Conservation (phyloP, 1,140 invertebrate species). For the Bilobella aurantiaca region DNA sequence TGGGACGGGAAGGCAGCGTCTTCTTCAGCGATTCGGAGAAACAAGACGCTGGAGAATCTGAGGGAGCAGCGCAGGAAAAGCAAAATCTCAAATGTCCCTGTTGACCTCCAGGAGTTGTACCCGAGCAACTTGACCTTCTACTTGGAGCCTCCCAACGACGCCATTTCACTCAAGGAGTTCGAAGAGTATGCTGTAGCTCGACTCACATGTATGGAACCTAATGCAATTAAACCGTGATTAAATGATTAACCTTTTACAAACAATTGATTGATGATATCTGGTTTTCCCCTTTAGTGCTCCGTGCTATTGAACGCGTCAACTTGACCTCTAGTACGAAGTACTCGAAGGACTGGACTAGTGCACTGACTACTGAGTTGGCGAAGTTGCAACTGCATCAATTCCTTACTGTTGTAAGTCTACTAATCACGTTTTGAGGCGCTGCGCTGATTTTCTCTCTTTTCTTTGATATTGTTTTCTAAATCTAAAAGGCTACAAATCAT, state of each 20-base stretch:
- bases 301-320: slow-evolving; percentile 59
- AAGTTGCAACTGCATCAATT: slow-evolving; percentile 7
- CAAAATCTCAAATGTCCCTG: background rate
- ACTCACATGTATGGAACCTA: slow-evolving; percentile 51
- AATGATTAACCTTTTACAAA: background rate
- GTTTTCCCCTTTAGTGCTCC: slow-evolving; percentile 47
- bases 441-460: background rate
- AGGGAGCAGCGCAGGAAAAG: background rate
- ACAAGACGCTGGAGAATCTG: too few species aligned
- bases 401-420: slow-evolving; percentile 43
- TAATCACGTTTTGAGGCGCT: background rate
- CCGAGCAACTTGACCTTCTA: slow-evolving; percentile 70
- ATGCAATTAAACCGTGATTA: background rate
- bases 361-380: background rate
- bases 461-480: too few species aligned
- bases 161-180: slow-evolving; percentile 70
- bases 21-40: too few species aligned
- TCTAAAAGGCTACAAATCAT: background rate
- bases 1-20: too few species aligned
- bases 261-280: background rate
- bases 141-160: slow-evolving; percentile 58
- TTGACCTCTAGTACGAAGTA: slow-evolving; percentile 52
- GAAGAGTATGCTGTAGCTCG: slow-evolving; percentile 75
- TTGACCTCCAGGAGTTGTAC: slow-evolving; percentile 42
- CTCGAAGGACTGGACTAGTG: slow-evolving; percentile 58